phyloP scores from a whole-genome alignment of 2,113 vertebrate genomes.

The Dolichotis patagonum region DNA sequence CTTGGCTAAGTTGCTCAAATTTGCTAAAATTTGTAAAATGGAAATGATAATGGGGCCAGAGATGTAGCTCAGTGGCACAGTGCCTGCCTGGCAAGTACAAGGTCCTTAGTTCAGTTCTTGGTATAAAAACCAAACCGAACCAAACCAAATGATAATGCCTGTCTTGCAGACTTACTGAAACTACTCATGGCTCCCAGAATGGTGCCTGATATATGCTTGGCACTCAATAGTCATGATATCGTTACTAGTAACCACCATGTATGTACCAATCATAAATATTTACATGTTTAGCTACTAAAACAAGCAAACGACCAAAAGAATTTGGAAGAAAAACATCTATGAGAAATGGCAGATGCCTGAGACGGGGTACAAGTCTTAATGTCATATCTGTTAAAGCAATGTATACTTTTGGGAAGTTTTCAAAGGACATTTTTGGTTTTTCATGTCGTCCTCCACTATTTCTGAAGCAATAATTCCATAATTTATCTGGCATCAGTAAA shows the following conservation, averaged over 20 bases:
- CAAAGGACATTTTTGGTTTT: not conserved
- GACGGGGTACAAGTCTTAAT: not conserved
- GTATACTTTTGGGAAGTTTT: not conserved
- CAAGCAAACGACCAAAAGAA: not conserved
- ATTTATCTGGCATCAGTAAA: constrained; percentile 30
- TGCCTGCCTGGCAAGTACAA: too few relatives aligned
- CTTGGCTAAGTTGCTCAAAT: not conserved
- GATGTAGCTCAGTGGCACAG: too few relatives aligned
- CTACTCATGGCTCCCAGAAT: not conserved
- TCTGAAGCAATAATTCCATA: not conserved
- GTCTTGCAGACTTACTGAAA: not conserved
- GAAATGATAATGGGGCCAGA: not conserved
- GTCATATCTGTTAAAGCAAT: not conserved
- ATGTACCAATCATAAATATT: not conserved
- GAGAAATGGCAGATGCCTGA: not conserved
- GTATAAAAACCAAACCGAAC: too few relatives aligned
- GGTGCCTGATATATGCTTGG: not conserved
- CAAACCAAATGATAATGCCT: not conserved
- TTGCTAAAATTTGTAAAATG: not conserved
- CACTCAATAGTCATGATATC: not conserved
- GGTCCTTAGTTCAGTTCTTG: too few relatives aligned
- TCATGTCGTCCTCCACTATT: not conserved
- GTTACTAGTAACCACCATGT: not conserved
- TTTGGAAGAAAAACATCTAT: not conserved
- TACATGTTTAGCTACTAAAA: not conserved